Conservation (phyloP, 2,113 vertebrate genomes). For the Rattus norvegicus region GRCr8 NC_086022.1:137683001-137683500, state of each 20-base stretch:
- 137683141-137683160: too few species aligned
- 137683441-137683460: constrained; percentile 75
- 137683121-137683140: too few species aligned
- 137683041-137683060: too few species aligned
- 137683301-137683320: not conserved
- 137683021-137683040: too few species aligned
- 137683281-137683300: not conserved
- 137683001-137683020: too few species aligned
- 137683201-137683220: too few species aligned
- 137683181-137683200: too few species aligned
- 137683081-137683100: too few species aligned
- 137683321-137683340: not conserved
- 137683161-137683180: too few species aligned
- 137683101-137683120: too few species aligned
- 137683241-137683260: constrained; percentile 60
- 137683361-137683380: not conserved
- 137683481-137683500: constrained; percentile 79
- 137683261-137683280: not conserved
- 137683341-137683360: not conserved
- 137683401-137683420: not conserved
- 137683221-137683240: constrained; percentile 46
- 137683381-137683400: not conserved
- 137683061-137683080: too few species aligned
- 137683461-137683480: constrained; percentile 60
- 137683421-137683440: not conserved